phyloP scores from a whole-genome alignment of 2,888 invertebrate genomes.

The Lordiphosa andalusiaca region DNA sequence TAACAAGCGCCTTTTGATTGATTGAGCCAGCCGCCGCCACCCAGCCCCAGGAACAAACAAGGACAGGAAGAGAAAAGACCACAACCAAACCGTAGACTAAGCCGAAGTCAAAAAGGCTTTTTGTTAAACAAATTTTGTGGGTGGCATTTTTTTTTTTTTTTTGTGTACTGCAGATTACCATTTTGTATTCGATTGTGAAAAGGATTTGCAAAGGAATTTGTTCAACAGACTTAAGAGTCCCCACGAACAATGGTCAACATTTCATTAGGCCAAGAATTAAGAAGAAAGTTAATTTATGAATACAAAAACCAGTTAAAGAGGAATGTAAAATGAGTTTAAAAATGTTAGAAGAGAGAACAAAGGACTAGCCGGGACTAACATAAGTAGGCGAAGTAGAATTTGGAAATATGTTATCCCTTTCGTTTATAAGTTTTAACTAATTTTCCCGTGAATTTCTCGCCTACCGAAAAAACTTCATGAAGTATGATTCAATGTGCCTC shows the following conservation, averaged over 20 bases:
- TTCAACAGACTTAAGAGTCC: neutral
- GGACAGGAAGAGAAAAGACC: constrained; percentile 1
- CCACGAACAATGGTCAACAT: neutral
- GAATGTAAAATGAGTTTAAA: no score
- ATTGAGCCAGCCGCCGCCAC: constrained; percentile 39
- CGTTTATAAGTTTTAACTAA: no score
- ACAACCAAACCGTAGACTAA: neutral
- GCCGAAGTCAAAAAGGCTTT: constrained; percentile 68
- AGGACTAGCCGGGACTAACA: no score
- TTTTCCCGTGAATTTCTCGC: no score
- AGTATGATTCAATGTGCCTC: no score
- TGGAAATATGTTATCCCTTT: no score
- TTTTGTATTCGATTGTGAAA: constrained; percentile 51
- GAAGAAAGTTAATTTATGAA: neutral
- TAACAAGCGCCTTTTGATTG: constrained; percentile 64
- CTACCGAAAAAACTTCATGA: no score
- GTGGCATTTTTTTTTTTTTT: constrained; percentile 23
- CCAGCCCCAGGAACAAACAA: constrained; percentile 17
- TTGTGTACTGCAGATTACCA: constrained; percentile 37
- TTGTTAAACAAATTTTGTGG: constrained; percentile 66
- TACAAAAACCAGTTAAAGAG: no score
- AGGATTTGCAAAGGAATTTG: constrained; percentile 35
- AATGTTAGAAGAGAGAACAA: no score
- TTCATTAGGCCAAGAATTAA: neutral
- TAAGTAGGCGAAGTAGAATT: no score